Conservation (phyloP, 2,888 invertebrate species). For the Octodonta nipae region DNA sequence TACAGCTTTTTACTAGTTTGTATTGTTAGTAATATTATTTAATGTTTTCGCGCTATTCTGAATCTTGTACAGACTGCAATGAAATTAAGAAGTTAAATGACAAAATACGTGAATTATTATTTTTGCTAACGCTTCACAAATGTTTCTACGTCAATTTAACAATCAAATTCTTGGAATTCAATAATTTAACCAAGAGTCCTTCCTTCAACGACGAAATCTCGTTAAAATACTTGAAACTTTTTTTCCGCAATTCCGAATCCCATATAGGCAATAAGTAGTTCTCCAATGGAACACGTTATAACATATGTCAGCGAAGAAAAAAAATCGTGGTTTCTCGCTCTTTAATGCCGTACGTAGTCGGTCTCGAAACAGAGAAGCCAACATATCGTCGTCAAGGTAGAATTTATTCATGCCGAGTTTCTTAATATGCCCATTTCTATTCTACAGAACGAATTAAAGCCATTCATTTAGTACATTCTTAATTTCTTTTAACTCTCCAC, state of each 20-base stretch:
- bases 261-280: constrained; percentile 25
- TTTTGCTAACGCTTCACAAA: too few relatives aligned
- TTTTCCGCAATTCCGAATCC: constrained; percentile 22
- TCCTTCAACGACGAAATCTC: constrained; percentile 12
- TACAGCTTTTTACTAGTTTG: too few relatives aligned
- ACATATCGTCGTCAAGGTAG: constrained; percentile 14
- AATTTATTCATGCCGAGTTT: constrained; percentile 23
- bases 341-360: too few relatives aligned
- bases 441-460: constrained; percentile 29
- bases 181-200: too few relatives aligned
- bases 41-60: too few relatives aligned
- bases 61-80: too few relatives aligned
- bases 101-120: too few relatives aligned
- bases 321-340: too few relatives aligned
- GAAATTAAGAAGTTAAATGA: too few relatives aligned
- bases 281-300: constrained; percentile 20
- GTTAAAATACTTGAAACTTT: constrained; percentile 23
- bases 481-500: constrained; percentile 24
- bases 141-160: too few relatives aligned
- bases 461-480: constrained; percentile 32
- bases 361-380: constrained; percentile 14
- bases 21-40: too few relatives aligned
- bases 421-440: constrained; percentile 32
- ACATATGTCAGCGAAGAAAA: constrained; percentile 15
- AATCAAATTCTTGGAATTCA: too few relatives aligned